Percentiles rank a stretch among this genome's conserved stretches.
Evolutionary conservation across 37 sponge, comb jelly and placozoan species (phyloP).

Genomic region (Theonella swinhoei): DNA sequence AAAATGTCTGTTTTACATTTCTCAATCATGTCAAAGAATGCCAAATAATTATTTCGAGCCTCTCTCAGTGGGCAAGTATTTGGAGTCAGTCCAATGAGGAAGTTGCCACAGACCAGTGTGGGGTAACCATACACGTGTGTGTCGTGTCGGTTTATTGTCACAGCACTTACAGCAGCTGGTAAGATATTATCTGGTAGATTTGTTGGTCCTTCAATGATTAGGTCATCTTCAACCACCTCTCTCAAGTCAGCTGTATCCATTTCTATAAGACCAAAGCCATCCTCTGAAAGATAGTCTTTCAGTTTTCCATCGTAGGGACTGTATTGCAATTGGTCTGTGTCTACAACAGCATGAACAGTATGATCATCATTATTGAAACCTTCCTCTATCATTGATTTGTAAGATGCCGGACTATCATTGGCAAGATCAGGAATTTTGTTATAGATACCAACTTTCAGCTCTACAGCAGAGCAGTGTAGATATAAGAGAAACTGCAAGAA

Average conservation of each 20-base stretch:
- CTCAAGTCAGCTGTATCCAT: conserved; percentile 25
- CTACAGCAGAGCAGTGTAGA: too few relatives aligned
- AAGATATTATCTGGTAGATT: background rate
- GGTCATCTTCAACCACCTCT: background rate
- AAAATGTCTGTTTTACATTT: conserved; percentile 4
- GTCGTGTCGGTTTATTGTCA: background rate
- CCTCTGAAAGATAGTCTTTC: background rate
- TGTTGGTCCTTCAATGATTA: background rate
- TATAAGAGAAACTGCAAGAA: too few relatives aligned
- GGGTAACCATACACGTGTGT: conserved; percentile 27
- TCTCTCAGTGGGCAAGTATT: background rate
- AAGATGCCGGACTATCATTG: conserved; percentile 18
- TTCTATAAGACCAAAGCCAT: conserved; percentile 40
- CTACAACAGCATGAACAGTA: conserved; percentile 24
- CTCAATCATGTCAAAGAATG: background rate
- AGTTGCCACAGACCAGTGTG: conserved; percentile 42
- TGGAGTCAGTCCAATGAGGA: conserved; percentile 39
- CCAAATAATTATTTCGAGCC: conserved; percentile 9
- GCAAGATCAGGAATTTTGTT: conserved; percentile 24
- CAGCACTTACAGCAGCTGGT: conserved; percentile 39
- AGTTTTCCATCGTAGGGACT: conserved; percentile 28
- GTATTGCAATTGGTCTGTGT: background rate
- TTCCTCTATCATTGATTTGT: conserved; percentile 8
- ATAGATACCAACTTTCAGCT: conserved; percentile 43
- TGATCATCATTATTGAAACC: conserved; percentile 2